Evolutionary conservation across 2,888 invertebrate genomes (phyloP).

Genomic region (Pachycephus smyrnensis): DNA sequence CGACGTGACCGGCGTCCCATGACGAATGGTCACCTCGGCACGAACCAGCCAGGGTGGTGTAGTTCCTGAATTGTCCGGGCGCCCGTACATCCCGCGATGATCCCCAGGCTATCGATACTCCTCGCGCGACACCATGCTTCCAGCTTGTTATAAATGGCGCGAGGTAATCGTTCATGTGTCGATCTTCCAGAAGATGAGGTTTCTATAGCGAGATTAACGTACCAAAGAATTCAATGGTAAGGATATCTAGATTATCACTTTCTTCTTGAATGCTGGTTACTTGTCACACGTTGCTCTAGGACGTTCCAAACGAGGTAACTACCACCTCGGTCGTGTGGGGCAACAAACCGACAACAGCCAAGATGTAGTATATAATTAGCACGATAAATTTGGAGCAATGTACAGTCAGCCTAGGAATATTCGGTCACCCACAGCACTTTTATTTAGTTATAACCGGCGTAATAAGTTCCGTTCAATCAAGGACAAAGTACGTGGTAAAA

Average conservation of each 20-base stretch:
- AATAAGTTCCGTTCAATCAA: neutral
- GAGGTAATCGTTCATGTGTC: neutral
- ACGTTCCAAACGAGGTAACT: neutral
- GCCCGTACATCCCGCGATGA: slow-evolving; percentile 15
- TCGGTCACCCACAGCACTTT: slow-evolving; percentile 24
- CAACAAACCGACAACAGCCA: slow-evolving; percentile 22
- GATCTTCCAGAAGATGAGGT: neutral
- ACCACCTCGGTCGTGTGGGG: slow-evolving; percentile 1
- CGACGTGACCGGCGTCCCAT: slow-evolving; percentile 61
- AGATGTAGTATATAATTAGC: slow-evolving; percentile 50
- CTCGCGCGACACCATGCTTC: neutral
- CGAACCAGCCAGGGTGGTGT: slow-evolving; percentile 77
- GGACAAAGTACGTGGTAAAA: neutral
- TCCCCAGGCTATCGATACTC: neutral
- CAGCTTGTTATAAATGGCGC: neutral
- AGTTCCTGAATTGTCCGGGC: slow-evolving; percentile 47
- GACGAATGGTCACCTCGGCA: slow-evolving; percentile 76
- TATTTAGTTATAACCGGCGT: neutral
- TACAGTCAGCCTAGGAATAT: slow-evolving; percentile 42
- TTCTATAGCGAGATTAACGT: neutral
- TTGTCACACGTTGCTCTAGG: neutral
- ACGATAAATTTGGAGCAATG: slow-evolving; percentile 53
- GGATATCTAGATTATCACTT: neutral
- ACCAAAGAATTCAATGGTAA: neutral
- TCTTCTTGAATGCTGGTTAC: neutral